Evolutionary conservation across 2,888 invertebrate genomes (phyloP), one percentile per base, ranked within the genome.

Genomic region (Cartodere bifasciata): DNA sequence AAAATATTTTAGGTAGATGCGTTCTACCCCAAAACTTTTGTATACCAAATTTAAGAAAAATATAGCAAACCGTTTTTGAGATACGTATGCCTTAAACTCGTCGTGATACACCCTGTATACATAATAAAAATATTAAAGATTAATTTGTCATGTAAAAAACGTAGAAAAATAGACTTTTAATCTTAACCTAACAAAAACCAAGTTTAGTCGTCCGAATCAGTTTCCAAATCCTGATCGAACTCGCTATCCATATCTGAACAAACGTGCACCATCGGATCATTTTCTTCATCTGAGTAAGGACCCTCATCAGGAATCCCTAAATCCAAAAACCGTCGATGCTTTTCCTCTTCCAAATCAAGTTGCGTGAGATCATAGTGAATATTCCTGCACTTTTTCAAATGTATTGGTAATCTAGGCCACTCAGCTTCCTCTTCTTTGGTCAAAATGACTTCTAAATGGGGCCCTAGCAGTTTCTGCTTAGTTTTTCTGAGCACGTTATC

Each of bases 331-430:
- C 24, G 38, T 22, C 45, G 48, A 7, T 37, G 31, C 20, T 47
- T 37, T 4, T 50, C 48, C 4, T 50, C 50, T 3, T 48, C 41
- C n/a, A 45, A 23, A 10, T 39, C 34, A 14, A 47, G 37, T 14
- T 42, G 40, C 1, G 41, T 34, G 4, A 48, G 15, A 23, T 57
- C 51, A 32, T 55, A 58, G 32, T 44, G 49, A 16, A 58, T 48
- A 36, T 55, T 45, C 11, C 49, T 43, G 23, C 48, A 21, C 28
- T 45, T 45, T 29, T 49, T 43, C n/a, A 45, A 43, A 9, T 46
- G 41, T 13, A 38, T 28, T 3, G 46, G 43, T 15, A 59, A 38
- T 27, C 54, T 41, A 1, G 49, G 46, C 59, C 59, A 59, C 25
- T 49, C 48, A 5, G 29, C 36, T 1, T 36, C 28, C 5, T 40